Percentiles rank a stretch among this genome's conserved stretches.
Conservation (phyloP, 2,888 invertebrate species). For the Heliconius aoede region DNA sequence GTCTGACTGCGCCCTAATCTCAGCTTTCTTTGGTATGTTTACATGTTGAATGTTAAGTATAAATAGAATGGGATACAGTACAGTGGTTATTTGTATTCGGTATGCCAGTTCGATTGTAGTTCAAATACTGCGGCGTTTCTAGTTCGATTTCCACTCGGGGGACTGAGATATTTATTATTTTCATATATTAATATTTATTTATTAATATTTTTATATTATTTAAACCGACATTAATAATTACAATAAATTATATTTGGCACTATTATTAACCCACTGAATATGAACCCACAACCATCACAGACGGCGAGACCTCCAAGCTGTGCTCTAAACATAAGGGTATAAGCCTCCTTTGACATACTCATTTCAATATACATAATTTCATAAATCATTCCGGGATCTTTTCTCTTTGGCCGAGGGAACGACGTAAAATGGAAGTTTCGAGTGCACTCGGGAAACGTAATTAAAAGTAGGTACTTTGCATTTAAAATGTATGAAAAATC, state of each 20-base stretch:
- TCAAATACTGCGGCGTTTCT: too few relatives aligned
- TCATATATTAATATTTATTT: too few relatives aligned
- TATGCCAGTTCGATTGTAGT: too few relatives aligned
- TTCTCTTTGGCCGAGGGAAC: constrained; percentile 36
- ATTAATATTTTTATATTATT: too few relatives aligned
- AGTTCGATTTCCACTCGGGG: too few relatives aligned
- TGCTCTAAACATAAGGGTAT: neutral
- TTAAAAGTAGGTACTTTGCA: constrained; percentile 40
- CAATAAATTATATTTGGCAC: neutral
- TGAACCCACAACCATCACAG: neutral
- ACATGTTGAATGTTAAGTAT: constrained; percentile 2
- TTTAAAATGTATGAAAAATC: constrained; percentile 34
- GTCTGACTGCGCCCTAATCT: constrained; percentile 48
- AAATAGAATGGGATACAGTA: neutral
- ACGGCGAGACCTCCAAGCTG: neutral
- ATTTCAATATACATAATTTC: constrained; percentile 37
- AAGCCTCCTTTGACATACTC: constrained; percentile 32
- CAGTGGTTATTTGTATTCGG: neutral
- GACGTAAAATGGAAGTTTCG: constrained; percentile 40
- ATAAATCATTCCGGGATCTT: constrained; percentile 36
- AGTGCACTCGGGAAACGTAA: constrained; percentile 44
- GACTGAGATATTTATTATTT: too few relatives aligned
- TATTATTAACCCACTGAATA: neutral
- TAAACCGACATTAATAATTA: neutral
- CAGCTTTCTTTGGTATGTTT: constrained; percentile 23